Base-by-base conservation (phyloP, 1,140 invertebrate genomes). In the Drosophila funebris region DNA sequence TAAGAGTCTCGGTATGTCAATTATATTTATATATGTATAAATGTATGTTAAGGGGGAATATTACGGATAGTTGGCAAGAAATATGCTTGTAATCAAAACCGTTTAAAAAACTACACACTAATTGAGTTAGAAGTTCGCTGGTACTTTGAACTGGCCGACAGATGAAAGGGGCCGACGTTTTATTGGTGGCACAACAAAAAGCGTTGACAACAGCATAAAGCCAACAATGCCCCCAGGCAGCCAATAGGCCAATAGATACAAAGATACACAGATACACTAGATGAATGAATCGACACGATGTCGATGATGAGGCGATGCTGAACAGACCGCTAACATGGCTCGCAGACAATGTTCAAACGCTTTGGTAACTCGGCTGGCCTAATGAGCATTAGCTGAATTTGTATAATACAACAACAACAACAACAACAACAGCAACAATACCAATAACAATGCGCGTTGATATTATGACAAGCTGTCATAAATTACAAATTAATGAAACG, bases 381-480 rank as follows among this genome's bases (percentile, higher is more conserved):
- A 88, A 87, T 87, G 83, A 88, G 72, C 68, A 63, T 69, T 68
- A 67, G 43, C 41, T 61, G 24, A 61, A 70, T 58, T 70, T 61
- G 52, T 48, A 71, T 48, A 71, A 69, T 77, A 77, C 41, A 70
- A 70, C 61, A 60, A 48, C 41, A 73, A 56, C 31, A 73, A 61
- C 48, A 61, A 37, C 4, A 33, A 24, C 8, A 62, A 27, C 13
- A n/a, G n/a, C n/a, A n/a, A n/a, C n/a, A n/a, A n/a, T n/a, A n/a
- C n/a, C n/a, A n/a, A 14, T 36, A 37, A 8, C 18, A 29, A 46
- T 41, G 54, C 46, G 57, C 64, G 50, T 66, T 77, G 84, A 88
- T 89, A 89, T 89, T 89, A 87, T 89, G 84, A 89, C 84, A 89
- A 78, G 73, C 77, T 89, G 84, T 90, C 84, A 89, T 83, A 89